Evolutionary conservation across 2,888 invertebrate species (phyloP).

Genomic region (Tiphia femorata): DNA sequence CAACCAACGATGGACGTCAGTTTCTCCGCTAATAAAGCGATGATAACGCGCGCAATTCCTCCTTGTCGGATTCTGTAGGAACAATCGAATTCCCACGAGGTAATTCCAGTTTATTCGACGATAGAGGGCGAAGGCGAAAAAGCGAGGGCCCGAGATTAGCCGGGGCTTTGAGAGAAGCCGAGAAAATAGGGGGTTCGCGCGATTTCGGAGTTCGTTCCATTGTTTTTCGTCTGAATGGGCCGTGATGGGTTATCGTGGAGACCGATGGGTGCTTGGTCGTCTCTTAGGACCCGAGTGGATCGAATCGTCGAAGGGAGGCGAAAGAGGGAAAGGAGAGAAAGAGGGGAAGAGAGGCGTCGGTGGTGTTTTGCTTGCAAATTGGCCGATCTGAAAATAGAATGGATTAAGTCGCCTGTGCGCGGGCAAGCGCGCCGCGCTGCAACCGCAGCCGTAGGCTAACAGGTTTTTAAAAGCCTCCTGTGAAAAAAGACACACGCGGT

Average conservation of each 20-base stretch:
- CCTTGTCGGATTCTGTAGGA: neutral
- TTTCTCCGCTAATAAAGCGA: neutral
- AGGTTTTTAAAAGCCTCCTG: slow-evolving; percentile 10
- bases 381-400: neutral
- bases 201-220: no score
- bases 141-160: no score
- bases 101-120: neutral
- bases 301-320: neutral
- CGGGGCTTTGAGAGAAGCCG: neutral
- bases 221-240: no score
- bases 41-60: neutral
- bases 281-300: neutral
- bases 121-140: neutral
- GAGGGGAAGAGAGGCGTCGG: neutral
- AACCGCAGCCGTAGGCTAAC: neutral
- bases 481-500: no score
- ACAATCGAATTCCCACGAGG: no score
- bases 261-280: no score
- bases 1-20: neutral
- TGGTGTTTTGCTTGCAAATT: neutral
- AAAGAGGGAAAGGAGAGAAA: neutral
- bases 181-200: no score
- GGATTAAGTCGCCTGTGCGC: neutral
- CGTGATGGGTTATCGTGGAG: no score
- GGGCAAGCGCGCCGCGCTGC: neutral